Evolutionary conservation across 1,140 invertebrate genomes (phyloP).

Genomic region (Anastrepha obliqua): DNA sequence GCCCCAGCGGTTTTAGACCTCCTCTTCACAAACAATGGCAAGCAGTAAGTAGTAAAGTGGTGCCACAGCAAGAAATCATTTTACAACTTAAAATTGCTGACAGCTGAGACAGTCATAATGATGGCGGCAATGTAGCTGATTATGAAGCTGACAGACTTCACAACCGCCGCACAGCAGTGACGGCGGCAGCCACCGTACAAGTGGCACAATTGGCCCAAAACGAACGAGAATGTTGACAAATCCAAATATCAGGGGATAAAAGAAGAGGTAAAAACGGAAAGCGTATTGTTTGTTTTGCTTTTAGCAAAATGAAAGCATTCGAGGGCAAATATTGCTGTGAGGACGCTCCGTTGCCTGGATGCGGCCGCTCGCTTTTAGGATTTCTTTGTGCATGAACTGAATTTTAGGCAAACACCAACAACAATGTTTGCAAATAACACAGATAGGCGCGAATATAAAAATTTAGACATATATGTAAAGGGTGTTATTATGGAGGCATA

Average conservation of each 20-base stretch:
- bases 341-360: background rate
- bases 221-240: background rate
- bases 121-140: background rate
- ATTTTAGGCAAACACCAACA: background rate
- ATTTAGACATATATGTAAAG: no score
- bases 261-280: background rate
- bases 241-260: background rate
- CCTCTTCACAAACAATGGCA: no score
- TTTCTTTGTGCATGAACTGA: background rate
- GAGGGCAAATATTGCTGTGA: no score
- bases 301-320: background rate
- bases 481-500: no score
- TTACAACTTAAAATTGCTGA: conserved; percentile 1
- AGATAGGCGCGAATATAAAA: no score
- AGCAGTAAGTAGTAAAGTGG: conserved; percentile 2
- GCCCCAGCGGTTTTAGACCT: background rate
- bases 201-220: background rate
- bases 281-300: background rate
- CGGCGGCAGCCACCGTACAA: background rate
- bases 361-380: background rate
- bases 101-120: background rate
- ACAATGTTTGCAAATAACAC: background rate
- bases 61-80: conserved; percentile 15
- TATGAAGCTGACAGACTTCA: background rate
- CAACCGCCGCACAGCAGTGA: background rate